These are phyloP conservation scores for Zoanthus sansibaricus DNA, from an alignment of 92 coral and sea anemone genomes.

Conservation along the genomic window DNA sequence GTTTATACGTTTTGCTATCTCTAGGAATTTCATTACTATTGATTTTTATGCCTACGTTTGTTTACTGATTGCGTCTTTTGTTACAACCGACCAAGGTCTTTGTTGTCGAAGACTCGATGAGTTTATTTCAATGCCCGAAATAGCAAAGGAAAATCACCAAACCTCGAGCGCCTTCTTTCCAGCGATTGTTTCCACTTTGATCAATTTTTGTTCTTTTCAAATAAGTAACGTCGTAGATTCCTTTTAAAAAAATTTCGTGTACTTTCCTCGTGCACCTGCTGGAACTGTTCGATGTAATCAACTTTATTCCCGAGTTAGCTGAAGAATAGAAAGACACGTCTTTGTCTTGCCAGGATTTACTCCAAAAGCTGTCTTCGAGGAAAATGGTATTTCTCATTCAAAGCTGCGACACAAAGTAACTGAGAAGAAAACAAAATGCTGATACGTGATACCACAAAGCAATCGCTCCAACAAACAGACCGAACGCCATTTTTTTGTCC, in stretches of 20 bases:
- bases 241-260: not conserved
- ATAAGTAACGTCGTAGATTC: not conserved
- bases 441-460: slow-evolving; percentile 96
- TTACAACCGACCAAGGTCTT: slow-evolving; percentile 26
- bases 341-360: not conserved
- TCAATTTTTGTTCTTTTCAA: not conserved
- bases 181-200: not conserved
- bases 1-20: no score
- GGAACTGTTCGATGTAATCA: slow-evolving; percentile 12
- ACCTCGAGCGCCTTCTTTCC: not conserved
- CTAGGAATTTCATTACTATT: no score
- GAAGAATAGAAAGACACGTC: slow-evolving; percentile 24
- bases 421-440: slow-evolving; percentile 91
- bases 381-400: slow-evolving; percentile 10
- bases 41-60: not conserved
- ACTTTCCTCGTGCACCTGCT: slow-evolving; percentile 28
- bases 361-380: not conserved
- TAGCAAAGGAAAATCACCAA: slow-evolving; percentile 1
- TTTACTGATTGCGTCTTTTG: slow-evolving; percentile 35
- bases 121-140: not conserved
- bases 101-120: slow-evolving; percentile 16
- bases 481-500: slow-evolving; percentile 83
- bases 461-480: slow-evolving; percentile 91
- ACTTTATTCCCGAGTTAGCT: slow-evolving; percentile 9
- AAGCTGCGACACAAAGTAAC: slow-evolving; percentile 90